These are phyloP conservation scores for Drosophila imparisetae DNA, from an alignment of 2,888 invertebrate genomes.

Conservation along the genomic window DNA sequence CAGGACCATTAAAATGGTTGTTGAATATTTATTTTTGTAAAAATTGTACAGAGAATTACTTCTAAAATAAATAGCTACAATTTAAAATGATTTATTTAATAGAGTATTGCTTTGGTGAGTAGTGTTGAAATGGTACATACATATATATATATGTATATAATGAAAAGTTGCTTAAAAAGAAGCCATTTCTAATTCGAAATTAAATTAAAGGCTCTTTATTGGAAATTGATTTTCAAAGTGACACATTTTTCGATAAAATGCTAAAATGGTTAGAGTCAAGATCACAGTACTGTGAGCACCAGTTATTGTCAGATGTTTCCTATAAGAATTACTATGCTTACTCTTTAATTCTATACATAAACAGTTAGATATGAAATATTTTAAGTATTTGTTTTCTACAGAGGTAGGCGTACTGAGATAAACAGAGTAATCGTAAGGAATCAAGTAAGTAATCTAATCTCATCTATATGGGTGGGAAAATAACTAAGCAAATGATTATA, in stretches of 20 bases:
- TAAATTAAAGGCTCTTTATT: background rate
- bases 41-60: background rate
- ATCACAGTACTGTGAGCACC: background rate
- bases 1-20: background rate
- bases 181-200: background rate
- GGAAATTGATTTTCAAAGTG: background rate
- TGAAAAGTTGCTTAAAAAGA: background rate
- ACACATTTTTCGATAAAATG: background rate
- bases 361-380: background rate
- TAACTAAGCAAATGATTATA: background rate
- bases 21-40: constrained; percentile 2
- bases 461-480: background rate
- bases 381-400: background rate
- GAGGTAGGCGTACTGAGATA: background rate
- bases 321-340: background rate
- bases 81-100: background rate
- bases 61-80: background rate
- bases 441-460: background rate
- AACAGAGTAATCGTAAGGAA: background rate
- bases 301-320: background rate
- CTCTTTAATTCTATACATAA: background rate
- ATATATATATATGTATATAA: background rate
- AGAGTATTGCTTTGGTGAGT: background rate
- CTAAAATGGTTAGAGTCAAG: background rate
- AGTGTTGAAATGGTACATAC: background rate